These are phyloP conservation scores for Tetrapedia diversipes DNA, from an alignment of 2,888 invertebrate genomes.

Conservation along the genomic window DNA sequence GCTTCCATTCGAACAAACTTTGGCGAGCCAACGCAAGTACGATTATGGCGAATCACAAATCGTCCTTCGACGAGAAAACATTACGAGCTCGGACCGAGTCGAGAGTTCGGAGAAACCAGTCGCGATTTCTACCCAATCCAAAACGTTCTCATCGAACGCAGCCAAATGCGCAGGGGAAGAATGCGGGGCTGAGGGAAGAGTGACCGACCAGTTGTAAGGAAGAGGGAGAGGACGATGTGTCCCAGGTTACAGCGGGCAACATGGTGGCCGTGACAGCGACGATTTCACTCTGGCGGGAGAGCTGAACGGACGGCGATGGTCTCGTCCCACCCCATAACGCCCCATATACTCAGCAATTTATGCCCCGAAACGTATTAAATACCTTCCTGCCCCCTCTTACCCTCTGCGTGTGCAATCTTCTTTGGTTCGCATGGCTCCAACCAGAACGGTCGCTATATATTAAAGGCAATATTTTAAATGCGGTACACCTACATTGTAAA, in stretches of 20 bases:
- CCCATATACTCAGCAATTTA: slow-evolving; percentile 82
- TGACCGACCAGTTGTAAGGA: slow-evolving; percentile 10
- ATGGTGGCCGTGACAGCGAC: slow-evolving; percentile 69
- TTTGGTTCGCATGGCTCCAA: slow-evolving; percentile 32
- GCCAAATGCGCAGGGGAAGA: slow-evolving; percentile 21
- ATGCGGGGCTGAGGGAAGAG: slow-evolving; percentile 13
- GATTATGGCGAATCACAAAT: not conserved
- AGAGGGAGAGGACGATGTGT: slow-evolving; percentile 44
- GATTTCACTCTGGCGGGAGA: slow-evolving; percentile 60
- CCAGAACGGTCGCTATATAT: slow-evolving; percentile 70
- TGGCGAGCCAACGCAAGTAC: not conserved
- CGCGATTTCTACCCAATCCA: slow-evolving; percentile 27
- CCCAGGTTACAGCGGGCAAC: slow-evolving; percentile 63
- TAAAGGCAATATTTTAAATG: slow-evolving; percentile 80
- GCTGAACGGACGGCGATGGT: slow-evolving; percentile 56
- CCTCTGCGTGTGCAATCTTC: slow-evolving; percentile 48
- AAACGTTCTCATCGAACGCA: not conserved
- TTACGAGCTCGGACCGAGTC: not conserved
- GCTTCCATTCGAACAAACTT: too few relatives aligned
- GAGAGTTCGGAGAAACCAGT: not conserved
- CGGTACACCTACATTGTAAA: slow-evolving; percentile 80
- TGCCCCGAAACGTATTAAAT: slow-evolving; percentile 81
- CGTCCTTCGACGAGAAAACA: not conserved
- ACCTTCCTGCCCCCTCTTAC: slow-evolving; percentile 62
- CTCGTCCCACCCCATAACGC: slow-evolving; percentile 76